Percentiles rank a stretch among this genome's conserved stretches.
phyloP scores from a whole-genome alignment of 2,113 vertebrate species.

The Silurus asotus region DNA sequence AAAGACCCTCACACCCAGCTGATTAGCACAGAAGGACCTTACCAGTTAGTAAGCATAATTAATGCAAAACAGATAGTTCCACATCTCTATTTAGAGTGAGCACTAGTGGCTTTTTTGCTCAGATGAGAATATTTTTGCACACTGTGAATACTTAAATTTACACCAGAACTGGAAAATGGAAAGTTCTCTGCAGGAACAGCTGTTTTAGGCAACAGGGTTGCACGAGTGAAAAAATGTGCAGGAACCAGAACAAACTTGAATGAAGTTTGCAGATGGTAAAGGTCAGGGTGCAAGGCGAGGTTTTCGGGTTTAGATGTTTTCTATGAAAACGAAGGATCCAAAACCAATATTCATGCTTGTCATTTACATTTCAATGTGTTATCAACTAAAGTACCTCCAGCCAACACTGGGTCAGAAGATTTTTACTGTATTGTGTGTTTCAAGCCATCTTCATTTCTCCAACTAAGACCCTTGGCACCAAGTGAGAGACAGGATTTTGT shows the following conservation, averaged over 20 bases:
- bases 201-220: not conserved
- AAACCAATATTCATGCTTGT: not conserved
- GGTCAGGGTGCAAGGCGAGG: not conserved
- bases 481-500: not conserved
- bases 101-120: not conserved
- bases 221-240: not conserved
- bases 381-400: not conserved
- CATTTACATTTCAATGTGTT: conserved; percentile 15
- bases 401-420: not conserved
- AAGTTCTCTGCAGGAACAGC: not conserved
- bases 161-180: not conserved
- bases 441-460: not conserved
- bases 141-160: not conserved
- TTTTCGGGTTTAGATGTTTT: not conserved
- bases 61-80: conserved; percentile 46
- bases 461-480: not conserved
- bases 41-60: conserved; percentile 46
- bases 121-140: conserved; percentile 5
- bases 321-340: not conserved
- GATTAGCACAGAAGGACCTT: conserved; percentile 39
- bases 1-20: conserved; percentile 50
- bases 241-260: not conserved
- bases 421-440: not conserved
- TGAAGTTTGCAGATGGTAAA: not conserved
- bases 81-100: conserved; percentile 1